Conservation (phyloP, 2,797 vertebrate species). For the Squalus acanthias region DNA sequence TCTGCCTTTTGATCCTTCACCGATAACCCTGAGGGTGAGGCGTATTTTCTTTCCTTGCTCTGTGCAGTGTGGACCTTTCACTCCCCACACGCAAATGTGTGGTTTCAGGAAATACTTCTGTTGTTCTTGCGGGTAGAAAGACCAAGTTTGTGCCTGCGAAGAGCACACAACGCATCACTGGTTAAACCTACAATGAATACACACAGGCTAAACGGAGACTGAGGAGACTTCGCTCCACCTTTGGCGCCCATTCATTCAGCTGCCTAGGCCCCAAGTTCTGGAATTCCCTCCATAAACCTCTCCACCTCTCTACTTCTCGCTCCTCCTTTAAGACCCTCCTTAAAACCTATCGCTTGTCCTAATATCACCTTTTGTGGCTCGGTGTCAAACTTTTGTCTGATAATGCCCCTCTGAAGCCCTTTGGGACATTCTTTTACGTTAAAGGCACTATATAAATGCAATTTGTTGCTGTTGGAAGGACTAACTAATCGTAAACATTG, state of each 20-base stretch:
- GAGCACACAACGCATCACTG: slow-evolving; percentile 40
- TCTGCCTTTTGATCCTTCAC: slow-evolving; percentile 60
- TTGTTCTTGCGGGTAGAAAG: slow-evolving; percentile 71
- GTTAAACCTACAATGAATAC: neutral
- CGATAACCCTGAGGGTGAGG: slow-evolving; percentile 62
- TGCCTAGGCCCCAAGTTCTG: neutral
- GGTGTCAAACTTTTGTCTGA: no score
- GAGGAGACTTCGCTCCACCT: neutral
- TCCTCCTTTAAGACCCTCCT: no score
- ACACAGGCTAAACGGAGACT: neutral
- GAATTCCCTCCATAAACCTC: neutral
- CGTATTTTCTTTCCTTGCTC: slow-evolving; percentile 47
- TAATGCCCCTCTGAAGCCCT: no score
- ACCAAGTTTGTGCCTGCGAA: slow-evolving; percentile 73
- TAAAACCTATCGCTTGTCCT: no score
- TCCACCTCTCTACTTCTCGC: no score
- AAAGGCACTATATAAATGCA: no score
- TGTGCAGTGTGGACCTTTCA: slow-evolving; percentile 46
- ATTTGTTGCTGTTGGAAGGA: no score
- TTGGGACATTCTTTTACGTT: no score
- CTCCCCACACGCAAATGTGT: slow-evolving; percentile 64
- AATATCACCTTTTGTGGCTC: no score
- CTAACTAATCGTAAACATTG: no score
- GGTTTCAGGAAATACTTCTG: slow-evolving; percentile 65
- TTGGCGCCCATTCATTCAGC: neutral